phyloP scores from a whole-genome alignment of 2,797 vertebrate genomes.

The Trachops cirrhosus region DNA sequence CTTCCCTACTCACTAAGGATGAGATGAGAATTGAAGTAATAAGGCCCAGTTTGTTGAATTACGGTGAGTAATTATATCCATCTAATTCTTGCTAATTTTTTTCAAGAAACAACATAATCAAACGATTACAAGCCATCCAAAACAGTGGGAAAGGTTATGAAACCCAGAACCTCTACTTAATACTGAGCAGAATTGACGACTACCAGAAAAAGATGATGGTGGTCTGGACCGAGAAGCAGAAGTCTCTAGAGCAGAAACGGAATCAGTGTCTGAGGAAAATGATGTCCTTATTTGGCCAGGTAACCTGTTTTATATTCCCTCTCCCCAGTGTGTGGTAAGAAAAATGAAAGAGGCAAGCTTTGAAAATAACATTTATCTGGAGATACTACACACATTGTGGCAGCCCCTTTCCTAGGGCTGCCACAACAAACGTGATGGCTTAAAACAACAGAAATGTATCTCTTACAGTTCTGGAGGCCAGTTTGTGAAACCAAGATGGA shows the following conservation, averaged over 20 bases:
- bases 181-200: constrained; percentile 71
- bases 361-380: constrained; percentile 21
- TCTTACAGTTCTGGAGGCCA: background rate
- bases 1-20: background rate
- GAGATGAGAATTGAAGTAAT: background rate
- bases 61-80: background rate
- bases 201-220: constrained; percentile 67
- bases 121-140: constrained; percentile 65
- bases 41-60: background rate
- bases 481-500: background rate
- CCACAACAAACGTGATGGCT: background rate
- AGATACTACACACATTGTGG: background rate
- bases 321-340: background rate
- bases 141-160: constrained; percentile 71
- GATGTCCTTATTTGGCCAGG: constrained; percentile 73
- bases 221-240: constrained; percentile 69
- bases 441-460: background rate
- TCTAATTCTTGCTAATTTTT: constrained; percentile 42
- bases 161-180: constrained; percentile 58
- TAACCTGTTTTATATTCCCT: constrained; percentile 38
- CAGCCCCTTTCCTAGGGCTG: background rate
- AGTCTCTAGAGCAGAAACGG: constrained; percentile 57
- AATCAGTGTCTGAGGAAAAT: constrained; percentile 69
- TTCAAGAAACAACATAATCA: constrained; percentile 69
- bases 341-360: background rate